phyloP scores from a whole-genome alignment of 2,888 invertebrate species.

The Phlogophora meticulosa region DNA sequence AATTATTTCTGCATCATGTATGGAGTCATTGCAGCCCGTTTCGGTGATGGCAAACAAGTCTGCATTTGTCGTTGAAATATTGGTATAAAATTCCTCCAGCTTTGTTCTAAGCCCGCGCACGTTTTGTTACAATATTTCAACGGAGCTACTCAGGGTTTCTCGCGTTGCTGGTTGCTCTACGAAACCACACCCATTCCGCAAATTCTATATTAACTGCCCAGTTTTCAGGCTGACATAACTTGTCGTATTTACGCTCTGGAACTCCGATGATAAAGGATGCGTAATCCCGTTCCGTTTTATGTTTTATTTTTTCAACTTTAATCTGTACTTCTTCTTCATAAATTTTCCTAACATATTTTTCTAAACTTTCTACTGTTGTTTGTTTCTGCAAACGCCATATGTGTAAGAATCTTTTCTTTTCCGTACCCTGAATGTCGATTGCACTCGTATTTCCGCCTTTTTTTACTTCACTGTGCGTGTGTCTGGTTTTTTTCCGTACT shows the following conservation, averaged over 20 bases:
- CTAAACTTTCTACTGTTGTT: constrained; percentile 23
- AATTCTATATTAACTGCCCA: constrained; percentile 60
- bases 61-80: constrained; percentile 23
- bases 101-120: constrained; percentile 23
- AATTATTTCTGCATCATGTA: constrained; percentile 10
- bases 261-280: constrained; percentile 62
- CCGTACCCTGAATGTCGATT: constrained; percentile 14
- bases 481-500: constrained; percentile 8
- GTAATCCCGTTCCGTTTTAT: constrained; percentile 63
- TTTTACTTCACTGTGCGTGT: constrained; percentile 31
- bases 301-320: constrained; percentile 60
- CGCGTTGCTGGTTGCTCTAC: constrained; percentile 31
- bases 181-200: constrained; percentile 65
- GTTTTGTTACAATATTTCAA: constrained; percentile 31
- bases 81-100: constrained; percentile 29
- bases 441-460: constrained; percentile 23
- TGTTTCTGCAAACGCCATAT: constrained; percentile 30
- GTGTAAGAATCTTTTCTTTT: constrained; percentile 28
- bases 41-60: constrained; percentile 59
- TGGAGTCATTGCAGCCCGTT: constrained; percentile 23
- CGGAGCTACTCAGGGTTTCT: not conserved
- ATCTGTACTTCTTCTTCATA: constrained; percentile 7
- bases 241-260: constrained; percentile 53
- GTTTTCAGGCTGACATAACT: constrained; percentile 45
- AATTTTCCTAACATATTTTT: constrained; percentile 14